A percentile compares a stretch with the other conserved stretches of the same genome.
Conservation (phyloP, 2,113 vertebrate species). For the Atlantisia rogersi region DNA sequence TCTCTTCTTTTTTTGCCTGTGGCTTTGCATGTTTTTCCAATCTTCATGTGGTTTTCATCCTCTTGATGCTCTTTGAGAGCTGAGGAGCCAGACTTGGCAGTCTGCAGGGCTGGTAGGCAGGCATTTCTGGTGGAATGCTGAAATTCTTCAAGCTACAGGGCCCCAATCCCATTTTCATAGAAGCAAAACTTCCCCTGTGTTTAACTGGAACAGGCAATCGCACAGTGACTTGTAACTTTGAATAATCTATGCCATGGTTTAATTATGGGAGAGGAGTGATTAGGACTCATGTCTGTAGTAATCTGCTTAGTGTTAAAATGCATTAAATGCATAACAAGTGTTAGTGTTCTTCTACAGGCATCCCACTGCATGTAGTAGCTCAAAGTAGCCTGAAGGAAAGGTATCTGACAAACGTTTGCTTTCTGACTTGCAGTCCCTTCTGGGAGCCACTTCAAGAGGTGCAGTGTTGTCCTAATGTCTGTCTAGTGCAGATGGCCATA, state of each 20-base stretch:
- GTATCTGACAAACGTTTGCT: background rate
- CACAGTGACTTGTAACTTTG: background rate
- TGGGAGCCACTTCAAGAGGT: background rate
- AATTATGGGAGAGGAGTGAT: background rate
- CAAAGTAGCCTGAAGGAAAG: background rate
- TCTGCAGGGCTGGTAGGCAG: background rate
- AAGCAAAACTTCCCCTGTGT: background rate
- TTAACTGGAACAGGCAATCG: background rate
- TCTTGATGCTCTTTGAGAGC: constrained; percentile 6
- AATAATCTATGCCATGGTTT: background rate
- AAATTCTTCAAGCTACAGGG: background rate
- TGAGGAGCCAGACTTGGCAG: background rate
- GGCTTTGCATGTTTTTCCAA: constrained; percentile 37
- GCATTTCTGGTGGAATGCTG: constrained; percentile 15
- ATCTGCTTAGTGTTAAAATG: background rate
- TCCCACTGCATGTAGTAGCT: background rate
- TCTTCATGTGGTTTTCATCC: constrained; percentile 41
- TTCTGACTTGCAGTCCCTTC: background rate
- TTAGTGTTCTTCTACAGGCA: background rate
- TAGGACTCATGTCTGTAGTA: background rate
- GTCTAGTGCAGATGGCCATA: fast-evolving
- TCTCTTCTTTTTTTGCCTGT: constrained; percentile 15
- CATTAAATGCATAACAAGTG: background rate
- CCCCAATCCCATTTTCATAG: background rate
- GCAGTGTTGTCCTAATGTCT: background rate